Conservation (phyloP, 2,113 vertebrate genomes). For the Caretta caretta region DNA sequence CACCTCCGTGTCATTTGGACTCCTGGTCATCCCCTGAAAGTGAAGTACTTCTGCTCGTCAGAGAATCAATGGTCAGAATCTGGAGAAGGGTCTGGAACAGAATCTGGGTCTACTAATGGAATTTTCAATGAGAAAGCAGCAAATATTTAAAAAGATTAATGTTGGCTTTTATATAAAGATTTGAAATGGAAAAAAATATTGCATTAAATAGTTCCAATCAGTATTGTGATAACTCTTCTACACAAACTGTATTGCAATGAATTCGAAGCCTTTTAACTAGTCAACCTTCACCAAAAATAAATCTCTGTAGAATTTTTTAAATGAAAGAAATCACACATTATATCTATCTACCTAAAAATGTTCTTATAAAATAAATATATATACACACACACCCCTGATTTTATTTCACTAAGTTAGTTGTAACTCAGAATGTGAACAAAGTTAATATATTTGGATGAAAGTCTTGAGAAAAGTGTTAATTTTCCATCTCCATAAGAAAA, state of each 20-base stretch:
- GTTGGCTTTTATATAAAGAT: not conserved
- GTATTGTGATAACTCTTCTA: not conserved
- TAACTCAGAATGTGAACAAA: constrained; percentile 32
- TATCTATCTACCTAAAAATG: not conserved
- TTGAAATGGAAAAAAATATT: not conserved
- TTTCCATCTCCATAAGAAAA: not conserved
- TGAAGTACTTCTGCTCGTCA: constrained; percentile 72
- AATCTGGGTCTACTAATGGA: constrained; percentile 42
- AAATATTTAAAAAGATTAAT: constrained; percentile 15
- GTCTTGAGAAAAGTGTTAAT: not conserved
- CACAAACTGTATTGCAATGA: rapidly evolving
- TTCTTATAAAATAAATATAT: not conserved
- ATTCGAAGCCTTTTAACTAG: not conserved
- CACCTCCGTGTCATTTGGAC: constrained; percentile 77
- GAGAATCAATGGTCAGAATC: not conserved
- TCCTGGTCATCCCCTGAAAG: constrained; percentile 48
- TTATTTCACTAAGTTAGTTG: not conserved
- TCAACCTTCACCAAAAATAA: not conserved
- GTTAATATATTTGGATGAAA: constrained; percentile 66
- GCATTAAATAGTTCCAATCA: not conserved
- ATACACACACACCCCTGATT: not conserved
- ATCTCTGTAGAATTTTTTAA: not conserved
- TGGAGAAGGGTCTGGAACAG: constrained; percentile 62
- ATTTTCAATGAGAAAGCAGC: not conserved
- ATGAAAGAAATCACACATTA: not conserved